Evolutionary conservation across 2,888 invertebrate species (phyloP), one percentile per base, ranked within the genome.

Genomic region (Xanthorhoe spadicearia): DNA sequence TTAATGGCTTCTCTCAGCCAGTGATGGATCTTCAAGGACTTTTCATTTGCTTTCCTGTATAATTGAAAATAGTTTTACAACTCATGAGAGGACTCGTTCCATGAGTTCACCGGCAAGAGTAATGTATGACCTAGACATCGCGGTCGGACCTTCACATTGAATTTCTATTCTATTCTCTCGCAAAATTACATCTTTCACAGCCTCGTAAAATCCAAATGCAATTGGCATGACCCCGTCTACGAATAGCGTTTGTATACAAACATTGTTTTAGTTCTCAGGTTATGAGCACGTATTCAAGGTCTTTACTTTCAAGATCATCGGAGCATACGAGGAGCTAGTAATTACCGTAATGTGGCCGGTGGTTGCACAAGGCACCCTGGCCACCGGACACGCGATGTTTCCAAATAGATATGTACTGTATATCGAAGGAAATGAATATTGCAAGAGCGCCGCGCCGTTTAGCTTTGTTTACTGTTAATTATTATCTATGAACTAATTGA

Each of bases 231-330:
- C 64, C 67, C 74, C 71, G 73, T 75, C 73, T 73, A 75, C 72
- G 72, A 74, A 74, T 72, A 75, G 73, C 65, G 77, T 84, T 83
- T 85, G 85, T 87, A 83, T 83, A 88, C 84, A 87, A 89, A 89
- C 87, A 88, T 82, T 83, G 83, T 87, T 82, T 74, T 79, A 83
- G 83, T 86, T 88, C 88, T 83, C 88, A 86, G 82, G 81, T 83
- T 83, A 78, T 81, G 81, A 81, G 77, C 81, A 84, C 83, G 82
- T 80, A 66, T 66, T 69, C 89, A 89, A 92, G 91, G 92, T 88
- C 90, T 87, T 93, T 90, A 89, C 93, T 93, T 93, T 93, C 93
- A 93, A 93, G 93, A 92, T 90, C 93, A 93, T 76, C 91, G 83
- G 92, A 92, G 88, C 89, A 88, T 83, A 80, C 77, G 68, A 68